phyloP scores from a whole-genome alignment of 2,113 vertebrate species.

The Orthonyx spaldingii region DNA sequence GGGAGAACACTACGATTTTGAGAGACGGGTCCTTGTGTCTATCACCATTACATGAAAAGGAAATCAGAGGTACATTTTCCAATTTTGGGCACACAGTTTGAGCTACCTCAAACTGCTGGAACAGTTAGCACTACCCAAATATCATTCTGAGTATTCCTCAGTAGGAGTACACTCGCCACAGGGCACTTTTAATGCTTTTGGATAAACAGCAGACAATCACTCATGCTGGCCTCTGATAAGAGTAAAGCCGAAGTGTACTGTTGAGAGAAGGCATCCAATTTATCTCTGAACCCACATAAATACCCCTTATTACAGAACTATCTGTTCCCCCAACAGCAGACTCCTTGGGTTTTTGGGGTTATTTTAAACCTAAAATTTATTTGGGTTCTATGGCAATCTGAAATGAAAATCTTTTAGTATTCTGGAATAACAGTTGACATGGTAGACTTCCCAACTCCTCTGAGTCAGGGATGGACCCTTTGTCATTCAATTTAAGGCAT shows the following conservation, averaged over 20 bases:
- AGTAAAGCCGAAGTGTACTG: not conserved
- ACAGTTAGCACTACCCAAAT: not conserved
- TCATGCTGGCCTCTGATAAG: not conserved
- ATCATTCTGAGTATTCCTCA: not conserved
- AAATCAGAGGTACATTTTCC: not conserved
- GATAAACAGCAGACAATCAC: not conserved
- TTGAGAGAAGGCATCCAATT: not conserved
- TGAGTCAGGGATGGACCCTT: not conserved
- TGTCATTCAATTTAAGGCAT: not conserved
- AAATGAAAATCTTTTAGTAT: not conserved
- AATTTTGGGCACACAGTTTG: not conserved
- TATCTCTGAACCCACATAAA: not conserved
- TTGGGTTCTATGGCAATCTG: not conserved
- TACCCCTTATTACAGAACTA: not conserved
- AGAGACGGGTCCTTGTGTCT: not conserved
- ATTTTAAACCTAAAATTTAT: not conserved
- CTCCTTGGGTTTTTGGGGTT: not conserved
- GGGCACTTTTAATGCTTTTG: not conserved
- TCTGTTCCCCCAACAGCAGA: not conserved
- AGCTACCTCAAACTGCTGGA: not conserved
- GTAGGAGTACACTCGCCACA: rapidly evolving
- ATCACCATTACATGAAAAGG: not conserved
- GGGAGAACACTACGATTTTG: not conserved
- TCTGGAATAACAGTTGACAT: not conserved
- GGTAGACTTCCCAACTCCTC: not conserved